A percentile compares a stretch with the other conserved stretches of the same genome.
These are phyloP conservation scores for Gracilinanus agilis DNA, from an alignment of 2,113 vertebrate genomes.

Conservation along the genomic window DNA sequence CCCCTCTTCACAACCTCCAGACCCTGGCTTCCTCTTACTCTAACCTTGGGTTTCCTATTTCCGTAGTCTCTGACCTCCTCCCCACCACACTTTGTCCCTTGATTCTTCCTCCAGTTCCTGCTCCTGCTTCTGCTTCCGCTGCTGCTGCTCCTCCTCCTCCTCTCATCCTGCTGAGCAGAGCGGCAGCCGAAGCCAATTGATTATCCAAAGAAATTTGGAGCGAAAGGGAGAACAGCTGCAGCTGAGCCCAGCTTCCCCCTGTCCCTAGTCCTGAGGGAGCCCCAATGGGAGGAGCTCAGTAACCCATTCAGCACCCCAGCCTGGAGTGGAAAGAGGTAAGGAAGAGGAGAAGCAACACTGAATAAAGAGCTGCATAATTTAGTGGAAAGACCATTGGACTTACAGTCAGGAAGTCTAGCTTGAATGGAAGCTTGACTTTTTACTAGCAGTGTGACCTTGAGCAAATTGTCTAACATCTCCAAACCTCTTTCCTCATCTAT, in stretches of 20 bases:
- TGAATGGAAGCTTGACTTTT: background rate
- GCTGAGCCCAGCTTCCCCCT: conserved; percentile 52
- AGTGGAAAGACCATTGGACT: background rate
- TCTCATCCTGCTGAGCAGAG: conserved; percentile 44
- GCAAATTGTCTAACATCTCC: background rate
- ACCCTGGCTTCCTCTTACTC: background rate
- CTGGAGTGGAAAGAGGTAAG: background rate
- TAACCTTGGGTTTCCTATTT: background rate
- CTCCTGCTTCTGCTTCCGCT: rapidly evolving
- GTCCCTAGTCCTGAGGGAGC: conserved; percentile 28
- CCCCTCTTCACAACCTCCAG: background rate
- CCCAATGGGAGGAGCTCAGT: conserved; percentile 40
- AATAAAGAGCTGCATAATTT: background rate
- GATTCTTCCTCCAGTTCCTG: background rate
- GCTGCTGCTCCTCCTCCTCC: conserved; percentile 7
- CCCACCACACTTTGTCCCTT: conserved; percentile 10
- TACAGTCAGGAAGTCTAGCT: background rate
- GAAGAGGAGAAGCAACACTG: background rate
- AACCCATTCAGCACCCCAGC: conserved; percentile 31
- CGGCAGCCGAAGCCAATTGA: conserved; percentile 84
- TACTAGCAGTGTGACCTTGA: background rate
- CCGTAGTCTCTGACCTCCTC: background rate
- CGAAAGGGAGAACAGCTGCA: conserved; percentile 81
- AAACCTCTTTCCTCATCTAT: background rate
- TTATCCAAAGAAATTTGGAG: conserved; percentile 85